Conservation (phyloP, 2,888 invertebrate genomes). For the Stegana nigrithorax region DNA sequence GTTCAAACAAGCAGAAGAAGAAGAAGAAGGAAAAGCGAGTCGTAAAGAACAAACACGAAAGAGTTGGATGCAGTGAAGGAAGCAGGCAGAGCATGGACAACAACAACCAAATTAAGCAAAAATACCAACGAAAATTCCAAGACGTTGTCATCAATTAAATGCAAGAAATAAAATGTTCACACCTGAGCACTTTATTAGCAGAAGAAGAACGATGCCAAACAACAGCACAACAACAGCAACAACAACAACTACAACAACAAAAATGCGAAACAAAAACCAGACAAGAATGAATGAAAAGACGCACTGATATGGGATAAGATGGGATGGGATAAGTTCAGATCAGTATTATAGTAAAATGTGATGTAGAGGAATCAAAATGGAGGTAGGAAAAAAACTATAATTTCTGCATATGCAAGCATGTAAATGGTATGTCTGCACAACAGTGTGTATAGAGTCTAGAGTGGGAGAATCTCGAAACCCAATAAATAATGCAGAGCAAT, state of each 20-base stretch:
- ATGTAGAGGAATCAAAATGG: too few species aligned
- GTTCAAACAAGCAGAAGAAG: neutral
- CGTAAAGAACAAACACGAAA: neutral
- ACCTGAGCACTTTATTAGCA: constrained; percentile 68
- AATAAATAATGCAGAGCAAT: too few species aligned
- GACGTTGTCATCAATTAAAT: constrained; percentile 68
- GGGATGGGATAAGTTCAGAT: too few species aligned
- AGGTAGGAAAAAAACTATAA: too few species aligned
- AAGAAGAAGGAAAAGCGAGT: neutral
- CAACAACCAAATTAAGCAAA: constrained; percentile 46
- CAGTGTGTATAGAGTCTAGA: too few species aligned
- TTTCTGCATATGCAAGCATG: too few species aligned
- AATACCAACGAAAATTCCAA: constrained; percentile 67
- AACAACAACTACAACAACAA: constrained; percentile 9
- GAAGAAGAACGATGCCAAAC: too few species aligned
- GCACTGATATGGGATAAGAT: too few species aligned
- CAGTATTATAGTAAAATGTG: too few species aligned
- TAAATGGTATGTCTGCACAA: too few species aligned
- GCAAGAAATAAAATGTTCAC: constrained; percentile 60
- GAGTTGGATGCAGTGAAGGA: neutral
- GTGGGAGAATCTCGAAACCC: too few species aligned
- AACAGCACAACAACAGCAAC: neutral
- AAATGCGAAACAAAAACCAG: constrained; percentile 30
- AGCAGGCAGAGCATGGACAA: constrained; percentile 21
- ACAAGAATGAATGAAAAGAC: too few species aligned